Percentiles rank a stretch among this genome's conserved stretches.
Evolutionary conservation across 2,888 invertebrate genomes (phyloP).

Genomic region (Diadromus collaris): DNA sequence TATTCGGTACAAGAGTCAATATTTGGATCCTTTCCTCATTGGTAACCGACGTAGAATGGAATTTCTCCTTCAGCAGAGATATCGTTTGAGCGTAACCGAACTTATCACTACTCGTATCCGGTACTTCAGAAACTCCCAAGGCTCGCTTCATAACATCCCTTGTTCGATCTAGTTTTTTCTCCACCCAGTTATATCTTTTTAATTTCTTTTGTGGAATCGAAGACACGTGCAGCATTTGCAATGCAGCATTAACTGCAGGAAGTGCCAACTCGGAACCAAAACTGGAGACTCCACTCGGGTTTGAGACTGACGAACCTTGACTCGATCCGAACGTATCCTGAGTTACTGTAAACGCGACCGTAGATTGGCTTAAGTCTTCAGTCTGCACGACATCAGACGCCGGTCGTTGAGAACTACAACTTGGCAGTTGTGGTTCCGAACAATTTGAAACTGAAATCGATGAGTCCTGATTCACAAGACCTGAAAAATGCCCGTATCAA

Average conservation of each 20-base stretch:
- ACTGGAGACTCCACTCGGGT: neutral
- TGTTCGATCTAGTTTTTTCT: neutral
- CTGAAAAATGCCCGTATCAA: too few relatives aligned
- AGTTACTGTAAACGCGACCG: neutral
- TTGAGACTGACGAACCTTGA: neutral
- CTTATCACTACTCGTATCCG: neutral
- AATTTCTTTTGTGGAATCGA: constrained; percentile 14
- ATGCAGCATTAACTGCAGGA: neutral
- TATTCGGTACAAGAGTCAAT: constrained; percentile 6
- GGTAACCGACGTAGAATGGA: neutral
- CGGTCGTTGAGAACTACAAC: too few relatives aligned
- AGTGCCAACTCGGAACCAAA: constrained; percentile 4
- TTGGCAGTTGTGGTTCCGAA: too few relatives aligned
- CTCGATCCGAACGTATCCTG: neutral
- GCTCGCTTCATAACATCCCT: neutral
- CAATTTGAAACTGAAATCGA: too few relatives aligned
- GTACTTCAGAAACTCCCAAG: neutral
- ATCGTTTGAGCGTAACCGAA: neutral
- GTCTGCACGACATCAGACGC: too few relatives aligned
- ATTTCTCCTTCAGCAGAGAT: constrained; percentile 1
- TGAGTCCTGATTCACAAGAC: too few relatives aligned
- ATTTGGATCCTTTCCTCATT: constrained; percentile 12
- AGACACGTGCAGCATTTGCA: neutral
- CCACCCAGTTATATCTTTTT: neutral
- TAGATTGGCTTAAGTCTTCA: too few relatives aligned